Base-by-base conservation (phyloP, 2,888 invertebrate species). In the Leucoma salicis region DNA sequence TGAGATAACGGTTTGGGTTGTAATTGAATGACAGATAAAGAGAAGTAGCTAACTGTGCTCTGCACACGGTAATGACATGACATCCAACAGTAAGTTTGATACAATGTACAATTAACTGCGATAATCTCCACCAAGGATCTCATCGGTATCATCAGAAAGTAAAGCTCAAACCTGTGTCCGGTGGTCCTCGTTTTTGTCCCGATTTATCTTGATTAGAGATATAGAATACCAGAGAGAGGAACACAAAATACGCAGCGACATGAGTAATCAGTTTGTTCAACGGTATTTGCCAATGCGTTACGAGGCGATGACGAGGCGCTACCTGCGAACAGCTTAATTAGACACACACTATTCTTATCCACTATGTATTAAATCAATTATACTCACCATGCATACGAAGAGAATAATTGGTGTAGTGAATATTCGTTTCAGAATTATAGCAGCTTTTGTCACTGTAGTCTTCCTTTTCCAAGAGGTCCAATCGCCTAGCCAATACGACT, bases 191-290 rank as follows among this genome's bases (percentile, higher is more conserved):
- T 61, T 89, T 88, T 70, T 91, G 91, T 14, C 77, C 67, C 18
- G 63, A 82, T 72, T 92, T 93, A 69, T 92, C 91, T 66, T 89
- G 78, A 75, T 92, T 91, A 16, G 92, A 92, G 62, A 92, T 90
- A 34, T 90, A 59, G 68, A 92, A 92, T 46, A 94, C 89, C 47
- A 94, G 71, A 1, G 90, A 65, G 35, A 94, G 88, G 78, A 95
- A 95, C 46, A 93, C 79, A 39, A 93, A 68, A 70, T 94, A 94
- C 10, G 93, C 92, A 11, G 93, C 90, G 4, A 92, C 86, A 63
- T 92, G 93, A 37, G 92, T 93, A 58, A 95, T 91, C 82, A 94
- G 93, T 78, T 93, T 93, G 74, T 94, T 94, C 51, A 94, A 86
- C 16, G 95, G 95, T 59, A 93, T 88, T 55, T 86, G 82, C 89